phyloP scores from a whole-genome alignment of 1,140 invertebrate species.

The Ectropis grisescens region DNA sequence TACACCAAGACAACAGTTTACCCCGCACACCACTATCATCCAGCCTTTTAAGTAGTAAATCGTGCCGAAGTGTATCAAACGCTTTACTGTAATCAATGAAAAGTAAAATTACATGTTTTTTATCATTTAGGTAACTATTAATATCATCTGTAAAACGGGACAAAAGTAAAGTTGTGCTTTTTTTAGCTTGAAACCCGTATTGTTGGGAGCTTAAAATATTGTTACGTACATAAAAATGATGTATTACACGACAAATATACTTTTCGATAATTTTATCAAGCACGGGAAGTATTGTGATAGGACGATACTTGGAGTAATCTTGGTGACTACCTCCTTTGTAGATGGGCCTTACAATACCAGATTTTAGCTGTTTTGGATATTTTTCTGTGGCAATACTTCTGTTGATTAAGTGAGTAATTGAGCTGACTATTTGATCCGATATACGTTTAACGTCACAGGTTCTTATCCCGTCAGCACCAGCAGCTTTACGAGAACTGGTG shows the following conservation, averaged over 20 bases:
- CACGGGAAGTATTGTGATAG: too few species aligned
- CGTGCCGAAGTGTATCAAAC: conserved; percentile 7
- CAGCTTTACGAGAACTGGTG: conserved; percentile 4
- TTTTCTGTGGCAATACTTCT: too few species aligned
- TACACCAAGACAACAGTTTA: conserved; percentile 1
- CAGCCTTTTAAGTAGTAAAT: conserved; percentile 4
- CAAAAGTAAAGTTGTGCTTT: conserved; percentile 3
- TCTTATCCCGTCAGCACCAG: conserved; percentile 8
- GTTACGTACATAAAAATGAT: neutral
- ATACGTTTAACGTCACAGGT: conserved; percentile 8
- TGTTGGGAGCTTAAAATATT: neutral
- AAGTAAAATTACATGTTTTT: conserved; percentile 6
- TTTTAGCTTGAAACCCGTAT: conserved; percentile 6
- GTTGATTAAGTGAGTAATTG: conserved; percentile 8
- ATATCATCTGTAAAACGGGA: conserved; percentile 9
- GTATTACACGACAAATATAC: neutral
- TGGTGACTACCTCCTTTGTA: neutral
- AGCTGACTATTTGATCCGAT: conserved; percentile 1
- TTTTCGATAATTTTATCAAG: too few species aligned
- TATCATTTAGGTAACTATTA: conserved; percentile 5
- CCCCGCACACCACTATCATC: neutral
- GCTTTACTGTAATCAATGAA: conserved; percentile 10
- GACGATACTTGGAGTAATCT: neutral
- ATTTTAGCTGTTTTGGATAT: too few species aligned
- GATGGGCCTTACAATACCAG: conserved; percentile 5